Base-by-base conservation (phyloP, 2,113 vertebrate genomes). In the Meriones unguiculatus region DNA sequence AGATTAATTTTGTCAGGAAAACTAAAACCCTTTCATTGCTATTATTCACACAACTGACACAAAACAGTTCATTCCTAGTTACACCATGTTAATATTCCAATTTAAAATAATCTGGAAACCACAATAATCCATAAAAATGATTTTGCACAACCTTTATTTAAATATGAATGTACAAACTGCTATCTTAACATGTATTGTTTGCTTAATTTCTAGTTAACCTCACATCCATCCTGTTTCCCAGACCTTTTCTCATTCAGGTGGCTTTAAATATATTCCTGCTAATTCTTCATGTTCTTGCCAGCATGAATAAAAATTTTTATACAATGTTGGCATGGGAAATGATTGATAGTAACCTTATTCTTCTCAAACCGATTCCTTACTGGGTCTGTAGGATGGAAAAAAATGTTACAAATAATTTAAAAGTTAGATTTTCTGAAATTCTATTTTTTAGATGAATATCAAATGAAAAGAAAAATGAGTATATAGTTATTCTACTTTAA, bases 381-480 rank as follows among this genome's bases (percentile, higher is more conserved):
- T 96, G 73, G 46, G 89, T 94, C 89, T 95, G 57, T 84, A 50
- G 54, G 35, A 7, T 77, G 14, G 87, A 69, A 57, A 88, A 77
- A 93, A 96, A 75, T 70, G 80, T 94, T 97, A 78, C 85, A 95
- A 95, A 84, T 89, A 84, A 93, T 97, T 97, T 97, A 97, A 96
- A 97, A 97, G 90, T 91, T 57, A 81, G 78, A 88, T 94, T 97
- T 93, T 95, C 84, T 97, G 54, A 97, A 98, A 88, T 87, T 64
- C 62, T 86, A 80, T 75, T 88, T 96, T 96, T 95, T 69, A 95
- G 78, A 85, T 97, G 92, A 97, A 72, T 92, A 97, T 14, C 20
- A 96, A 98, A 96, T 96, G 28, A 96, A 24, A 94, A 94, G 96
- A 62, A 93, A 97, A 98, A 95, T 86, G 25, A 95, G 77, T 10